phyloP scores from a whole-genome alignment of 2,888 invertebrate species.

The Ashinkailepas kermadecensis region DNA sequence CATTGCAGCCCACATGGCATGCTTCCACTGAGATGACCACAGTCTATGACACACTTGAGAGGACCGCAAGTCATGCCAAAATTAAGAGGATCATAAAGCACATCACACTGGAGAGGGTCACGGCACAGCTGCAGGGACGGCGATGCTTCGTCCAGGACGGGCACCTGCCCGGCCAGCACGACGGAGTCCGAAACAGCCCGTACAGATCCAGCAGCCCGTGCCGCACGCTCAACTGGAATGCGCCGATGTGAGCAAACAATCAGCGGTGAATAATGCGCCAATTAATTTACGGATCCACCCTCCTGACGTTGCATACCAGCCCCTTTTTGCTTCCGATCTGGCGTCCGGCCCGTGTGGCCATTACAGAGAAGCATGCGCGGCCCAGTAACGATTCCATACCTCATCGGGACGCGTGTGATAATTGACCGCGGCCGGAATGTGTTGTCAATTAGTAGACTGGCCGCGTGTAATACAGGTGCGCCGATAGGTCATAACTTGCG shows the following conservation, averaged over 20 bases:
- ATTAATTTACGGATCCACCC: slow-evolving; percentile 74
- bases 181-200: too few species aligned
- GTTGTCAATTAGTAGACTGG: slow-evolving; percentile 14
- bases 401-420: slow-evolving; percentile 3
- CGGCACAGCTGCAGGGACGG: too few species aligned
- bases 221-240: slow-evolving; percentile 66
- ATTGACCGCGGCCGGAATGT: slow-evolving; percentile 16
- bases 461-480: slow-evolving; percentile 9
- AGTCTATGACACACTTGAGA: too few species aligned
- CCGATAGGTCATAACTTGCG: neutral
- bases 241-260: slow-evolving; percentile 84
- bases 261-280: slow-evolving; percentile 94
- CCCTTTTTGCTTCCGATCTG: slow-evolving; percentile 13
- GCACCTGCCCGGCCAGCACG: too few species aligned
- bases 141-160: too few species aligned
- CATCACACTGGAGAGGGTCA: too few species aligned
- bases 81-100: too few species aligned
- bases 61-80: too few species aligned
- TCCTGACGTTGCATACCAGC: slow-evolving; percentile 16
- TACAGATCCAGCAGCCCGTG: too few species aligned
- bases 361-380: slow-evolving; percentile 26
- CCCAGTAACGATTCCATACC: slow-evolving; percentile 26
- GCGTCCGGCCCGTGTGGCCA: neutral
- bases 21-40: too few species aligned
- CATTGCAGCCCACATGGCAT: too few species aligned